Base-by-base conservation (phyloP, 2,113 vertebrate species). In the Catagonus wagneri region DNA sequence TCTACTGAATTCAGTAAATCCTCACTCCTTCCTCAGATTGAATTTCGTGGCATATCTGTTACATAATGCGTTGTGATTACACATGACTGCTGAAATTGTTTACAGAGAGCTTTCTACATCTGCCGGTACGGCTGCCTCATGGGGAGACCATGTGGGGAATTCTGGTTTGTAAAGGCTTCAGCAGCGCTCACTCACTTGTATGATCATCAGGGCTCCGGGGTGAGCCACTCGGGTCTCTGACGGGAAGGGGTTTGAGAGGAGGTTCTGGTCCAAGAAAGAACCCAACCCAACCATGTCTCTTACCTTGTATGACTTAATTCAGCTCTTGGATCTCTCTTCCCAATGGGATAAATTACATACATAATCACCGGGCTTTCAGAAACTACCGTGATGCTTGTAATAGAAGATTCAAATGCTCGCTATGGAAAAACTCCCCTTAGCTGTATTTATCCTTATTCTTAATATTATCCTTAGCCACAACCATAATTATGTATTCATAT, bases 11-110 rank as follows among this genome's bases (percentile, higher is more conserved):
- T 96, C 89, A 83, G 2, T 94, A 79, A 94, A 80, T 83, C 60
- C 17, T 93, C 7, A 3, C 50, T 91, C 34, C 80, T 93, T 36
- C 36, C 78, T 89, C 27, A 89, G 95, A 95, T 96, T 96, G 91
- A 89, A 80, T 94, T 95, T 85, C n/a, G 22, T 95, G 65, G 86
- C 83, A 93, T 92, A 95, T 95, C 93, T 96, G 89, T 93, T 93
- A 79, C 83, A 79, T 87, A 96, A 96, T 44, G 78, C 58, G 91
- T 76, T 91, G 92, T 89, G 89, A 94, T 95, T 96, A 71, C 75
- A 91, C 88, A 89, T 52, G 78, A 87, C 68, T 83, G 90, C 74
- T 80, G 89, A 94, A 94, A 84, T 86, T 95, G 93, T 97, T 97
- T 94, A 80, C 68, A 87, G 68, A 86, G 94, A 89, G 83, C 36